Conservation (phyloP, 1,140 invertebrate genomes). For the Thrips palmi region DNA sequence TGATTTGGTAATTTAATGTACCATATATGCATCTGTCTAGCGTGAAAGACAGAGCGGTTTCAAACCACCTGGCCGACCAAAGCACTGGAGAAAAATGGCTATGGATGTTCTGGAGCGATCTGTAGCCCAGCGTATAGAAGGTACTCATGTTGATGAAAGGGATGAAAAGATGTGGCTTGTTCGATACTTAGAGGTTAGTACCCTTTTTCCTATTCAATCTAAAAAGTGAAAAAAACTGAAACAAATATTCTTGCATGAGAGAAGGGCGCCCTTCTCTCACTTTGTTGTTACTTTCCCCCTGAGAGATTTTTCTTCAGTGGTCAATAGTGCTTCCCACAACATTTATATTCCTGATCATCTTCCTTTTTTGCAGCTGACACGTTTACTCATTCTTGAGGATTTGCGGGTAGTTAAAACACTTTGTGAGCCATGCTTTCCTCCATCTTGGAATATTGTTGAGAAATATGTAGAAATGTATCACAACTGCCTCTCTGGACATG, state of each 20-base stretch:
- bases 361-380: slow-evolving; percentile 41
- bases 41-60: slow-evolving; percentile 70
- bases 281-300: no score
- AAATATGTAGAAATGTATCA: slow-evolving; percentile 92
- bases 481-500: slow-evolving; percentile 62
- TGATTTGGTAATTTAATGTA: no score
- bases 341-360: slow-evolving; percentile 7
- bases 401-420: slow-evolving; percentile 80
- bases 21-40: slow-evolving; percentile 25
- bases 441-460: slow-evolving; percentile 83
- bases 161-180: slow-evolving; percentile 94
- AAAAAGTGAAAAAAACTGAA: no score
- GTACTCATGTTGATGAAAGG: slow-evolving; percentile 82
- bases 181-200: slow-evolving; percentile 27
- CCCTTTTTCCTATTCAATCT: no score
- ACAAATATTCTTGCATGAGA: no score
- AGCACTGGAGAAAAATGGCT: slow-evolving; percentile 78
- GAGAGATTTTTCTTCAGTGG: no score
- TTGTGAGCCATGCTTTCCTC: slow-evolving; percentile 88
- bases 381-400: slow-evolving; percentile 79
- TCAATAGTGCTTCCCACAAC: no score
- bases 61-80: slow-evolving; percentile 81
- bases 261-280: no score
- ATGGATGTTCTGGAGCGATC: slow-evolving; percentile 68
- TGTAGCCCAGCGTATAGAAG: slow-evolving; percentile 66